Percentiles rank a stretch among this genome's conserved stretches.
Conservation (phyloP, 2,113 vertebrate species). For the Ceyx margarethae region DNA sequence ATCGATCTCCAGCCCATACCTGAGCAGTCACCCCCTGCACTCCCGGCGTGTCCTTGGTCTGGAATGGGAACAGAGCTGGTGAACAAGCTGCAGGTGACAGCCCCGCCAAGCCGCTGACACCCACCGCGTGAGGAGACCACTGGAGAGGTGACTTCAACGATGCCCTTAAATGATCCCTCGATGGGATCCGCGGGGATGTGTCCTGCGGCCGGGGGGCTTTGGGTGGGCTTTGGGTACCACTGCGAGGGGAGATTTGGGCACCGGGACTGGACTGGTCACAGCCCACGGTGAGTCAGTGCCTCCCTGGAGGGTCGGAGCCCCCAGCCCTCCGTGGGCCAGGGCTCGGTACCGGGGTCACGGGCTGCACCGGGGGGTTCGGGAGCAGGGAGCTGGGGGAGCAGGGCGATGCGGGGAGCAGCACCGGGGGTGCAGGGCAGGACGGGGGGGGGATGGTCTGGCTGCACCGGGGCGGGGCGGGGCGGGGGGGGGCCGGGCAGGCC, state of each 20-base stretch:
- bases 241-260: neutral
- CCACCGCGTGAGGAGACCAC: too few species aligned
- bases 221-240: too few species aligned
- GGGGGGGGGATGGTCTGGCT: neutral
- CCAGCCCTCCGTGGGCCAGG: neutral
- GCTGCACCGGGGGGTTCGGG: neutral
- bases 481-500: neutral
- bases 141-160: neutral
- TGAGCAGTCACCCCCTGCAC: neutral
- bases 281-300: neutral
- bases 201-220: neutral
- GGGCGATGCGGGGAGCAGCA: neutral
- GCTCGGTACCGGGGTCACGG: neutral
- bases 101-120: neutral
- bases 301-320: neutral
- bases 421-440: neutral
- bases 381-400: too few species aligned
- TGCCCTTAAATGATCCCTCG: neutral
- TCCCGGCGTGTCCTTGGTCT: neutral
- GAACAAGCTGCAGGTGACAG: neutral
- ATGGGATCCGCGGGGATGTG: neutral
- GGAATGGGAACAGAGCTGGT: neutral
- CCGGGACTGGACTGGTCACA: neutral
- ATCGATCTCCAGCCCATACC: neutral
- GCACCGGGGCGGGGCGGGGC: neutral